phyloP scores from a whole-genome alignment of 2,888 invertebrate species.

The Cephus nigrinus region DNA sequence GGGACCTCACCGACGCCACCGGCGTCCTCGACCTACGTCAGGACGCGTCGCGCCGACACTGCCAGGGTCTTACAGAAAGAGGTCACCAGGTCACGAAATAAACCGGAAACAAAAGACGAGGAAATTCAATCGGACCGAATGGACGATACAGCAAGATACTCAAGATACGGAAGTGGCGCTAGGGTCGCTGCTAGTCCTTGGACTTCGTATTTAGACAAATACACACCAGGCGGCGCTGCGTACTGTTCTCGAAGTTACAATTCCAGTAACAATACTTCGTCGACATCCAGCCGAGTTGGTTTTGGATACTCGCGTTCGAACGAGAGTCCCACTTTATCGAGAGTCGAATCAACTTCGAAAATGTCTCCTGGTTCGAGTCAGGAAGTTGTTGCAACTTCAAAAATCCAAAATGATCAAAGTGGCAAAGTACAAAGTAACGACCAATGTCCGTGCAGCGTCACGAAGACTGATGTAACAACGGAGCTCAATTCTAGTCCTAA shows the following conservation, averaged over 20 bases:
- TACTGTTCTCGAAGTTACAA: slow-evolving; percentile 36
- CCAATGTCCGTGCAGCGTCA: slow-evolving; percentile 15
- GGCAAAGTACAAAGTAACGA: slow-evolving; percentile 17
- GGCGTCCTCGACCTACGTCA: slow-evolving; percentile 71
- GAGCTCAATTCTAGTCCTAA: background rate
- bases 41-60: slow-evolving; percentile 78
- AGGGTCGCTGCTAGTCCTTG: slow-evolving; percentile 73
- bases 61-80: slow-evolving; percentile 80
- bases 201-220: slow-evolving; percentile 72
- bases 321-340: slow-evolving; percentile 37
- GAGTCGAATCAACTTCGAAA: slow-evolving; percentile 32
- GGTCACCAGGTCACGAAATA: slow-evolving; percentile 70
- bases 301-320: slow-evolving; percentile 52
- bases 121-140: slow-evolving; percentile 80
- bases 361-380: slow-evolving; percentile 33
- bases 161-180: slow-evolving; percentile 71
- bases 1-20: slow-evolving; percentile 84
- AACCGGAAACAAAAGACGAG: slow-evolving; percentile 74
- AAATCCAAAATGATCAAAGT: slow-evolving; percentile 17
- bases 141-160: slow-evolving; percentile 76
- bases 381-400: slow-evolving; percentile 24
- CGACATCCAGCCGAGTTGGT: slow-evolving; percentile 43
- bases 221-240: slow-evolving; percentile 32
- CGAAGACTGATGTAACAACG: slow-evolving; percentile 20
- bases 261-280: slow-evolving; percentile 21